These are phyloP conservation scores for Diachasma alloeum DNA, from an alignment of 1,140 invertebrate species.

Conservation along the genomic window DNA sequence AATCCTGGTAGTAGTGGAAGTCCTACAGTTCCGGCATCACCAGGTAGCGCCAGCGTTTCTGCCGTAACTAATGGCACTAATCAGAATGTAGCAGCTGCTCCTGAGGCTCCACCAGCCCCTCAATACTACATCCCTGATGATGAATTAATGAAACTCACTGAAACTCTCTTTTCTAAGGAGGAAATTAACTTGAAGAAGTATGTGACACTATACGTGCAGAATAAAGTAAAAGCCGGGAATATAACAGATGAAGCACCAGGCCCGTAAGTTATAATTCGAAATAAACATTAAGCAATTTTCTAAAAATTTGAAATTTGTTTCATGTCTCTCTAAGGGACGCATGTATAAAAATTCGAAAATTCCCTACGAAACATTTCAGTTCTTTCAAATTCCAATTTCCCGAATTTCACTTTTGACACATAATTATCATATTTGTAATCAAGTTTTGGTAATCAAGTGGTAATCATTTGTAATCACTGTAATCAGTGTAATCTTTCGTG, in stretches of 20 bases:
- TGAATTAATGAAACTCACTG: conserved; percentile 51
- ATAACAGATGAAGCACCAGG: conserved; percentile 51
- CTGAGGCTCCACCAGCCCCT: neutral
- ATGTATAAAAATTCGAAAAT: no score
- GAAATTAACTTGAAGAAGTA: conserved; percentile 47
- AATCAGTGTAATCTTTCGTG: no score
- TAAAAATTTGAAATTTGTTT: no score
- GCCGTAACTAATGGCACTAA: neutral
- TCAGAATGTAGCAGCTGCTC: neutral
- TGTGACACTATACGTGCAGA: conserved; percentile 57
- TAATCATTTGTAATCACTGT: no score
- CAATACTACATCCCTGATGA: conserved; percentile 44
- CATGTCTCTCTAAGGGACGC: no score
- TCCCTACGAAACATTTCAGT: no score
- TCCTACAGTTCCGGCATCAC: neutral
- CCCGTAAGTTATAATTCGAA: conserved; percentile 16
- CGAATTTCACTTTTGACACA: no score
- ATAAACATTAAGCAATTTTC: no score
- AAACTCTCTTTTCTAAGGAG: conserved; percentile 54
- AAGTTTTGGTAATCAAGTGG: no score
- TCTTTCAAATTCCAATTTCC: no score
- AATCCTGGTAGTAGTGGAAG: neutral
- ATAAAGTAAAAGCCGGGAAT: conserved; percentile 36
- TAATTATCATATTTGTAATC: no score
- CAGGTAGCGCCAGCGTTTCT: neutral